Percentiles rank a stretch among this genome's conserved stretches.
These are phyloP conservation scores for Seriola quinqueradiata DNA, from an alignment of 2,113 vertebrate genomes.

Conservation along the genomic window DNA sequence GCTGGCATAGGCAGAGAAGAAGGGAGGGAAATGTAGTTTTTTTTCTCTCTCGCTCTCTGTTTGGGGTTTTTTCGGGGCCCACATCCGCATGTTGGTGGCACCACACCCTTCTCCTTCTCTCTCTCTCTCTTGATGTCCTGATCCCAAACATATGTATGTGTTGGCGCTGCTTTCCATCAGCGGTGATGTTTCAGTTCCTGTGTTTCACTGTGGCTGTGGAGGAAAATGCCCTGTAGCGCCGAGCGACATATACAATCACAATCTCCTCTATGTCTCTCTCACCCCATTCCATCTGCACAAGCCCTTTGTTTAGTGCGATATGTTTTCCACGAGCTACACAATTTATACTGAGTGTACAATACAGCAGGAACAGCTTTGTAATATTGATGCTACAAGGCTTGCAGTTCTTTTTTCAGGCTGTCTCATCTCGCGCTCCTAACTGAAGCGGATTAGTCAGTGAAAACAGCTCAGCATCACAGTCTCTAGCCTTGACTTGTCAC, in stretches of 20 bases:
- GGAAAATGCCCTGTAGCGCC: slow-evolving; percentile 15
- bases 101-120: slow-evolving; percentile 20
- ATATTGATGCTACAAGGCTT: slow-evolving; percentile 26
- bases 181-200: slow-evolving; percentile 16
- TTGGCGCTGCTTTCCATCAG: slow-evolving; percentile 24
- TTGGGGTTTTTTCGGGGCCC: slow-evolving; percentile 1
- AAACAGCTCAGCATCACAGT: background rate
- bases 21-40: background rate
- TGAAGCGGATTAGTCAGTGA: slow-evolving; percentile 7
- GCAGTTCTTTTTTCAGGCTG: slow-evolving; percentile 16
- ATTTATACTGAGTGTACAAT: background rate
- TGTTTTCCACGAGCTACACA: slow-evolving; percentile 34
- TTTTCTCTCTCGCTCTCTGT: background rate
- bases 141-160: slow-evolving; percentile 44
- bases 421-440: background rate
- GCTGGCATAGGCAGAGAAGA: slow-evolving; percentile 12
- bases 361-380: slow-evolving; percentile 36
- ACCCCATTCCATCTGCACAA: slow-evolving; percentile 6
- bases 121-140: slow-evolving; percentile 12
- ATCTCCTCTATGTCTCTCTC: slow-evolving; percentile 20
- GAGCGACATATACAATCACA: slow-evolving; percentile 11
- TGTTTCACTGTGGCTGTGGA: background rate
- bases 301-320: slow-evolving; percentile 12
- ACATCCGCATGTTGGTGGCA: slow-evolving; percentile 53
- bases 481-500: background rate